phyloP scores from a whole-genome alignment of 2,113 vertebrate genomes.

The Silurus asotus region DNA sequence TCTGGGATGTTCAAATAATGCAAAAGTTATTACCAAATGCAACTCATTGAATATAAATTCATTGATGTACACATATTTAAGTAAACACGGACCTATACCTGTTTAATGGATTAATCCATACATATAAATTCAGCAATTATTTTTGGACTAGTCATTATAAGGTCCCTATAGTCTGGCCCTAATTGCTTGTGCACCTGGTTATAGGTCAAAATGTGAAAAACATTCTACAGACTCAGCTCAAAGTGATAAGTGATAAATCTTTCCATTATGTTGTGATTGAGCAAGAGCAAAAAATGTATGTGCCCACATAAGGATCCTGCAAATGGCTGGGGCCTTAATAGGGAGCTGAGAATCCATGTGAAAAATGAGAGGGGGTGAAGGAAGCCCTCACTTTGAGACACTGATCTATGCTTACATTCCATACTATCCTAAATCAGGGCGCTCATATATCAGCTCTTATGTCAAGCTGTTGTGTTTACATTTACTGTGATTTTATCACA shows the following conservation, averaged over 20 bases:
- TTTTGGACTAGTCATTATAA: not conserved
- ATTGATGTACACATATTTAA: not conserved
- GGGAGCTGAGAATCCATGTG: slow-evolving; percentile 33
- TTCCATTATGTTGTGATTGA: slow-evolving; percentile 8
- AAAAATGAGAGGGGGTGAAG: slow-evolving; percentile 27
- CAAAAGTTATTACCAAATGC: not conserved
- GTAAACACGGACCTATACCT: not conserved
- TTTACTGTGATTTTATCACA: slow-evolving; percentile 16
- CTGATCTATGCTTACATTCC: slow-evolving; percentile 45
- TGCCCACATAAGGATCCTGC: slow-evolving; percentile 17
- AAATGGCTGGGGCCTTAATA: slow-evolving; percentile 33
- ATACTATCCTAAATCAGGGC: not conserved
- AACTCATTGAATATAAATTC: not conserved
- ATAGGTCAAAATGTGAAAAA: not conserved
- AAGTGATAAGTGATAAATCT: not conserved
- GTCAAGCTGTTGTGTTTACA: slow-evolving; percentile 14
- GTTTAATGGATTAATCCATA: not conserved
- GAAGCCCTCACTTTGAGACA: slow-evolving; percentile 13
- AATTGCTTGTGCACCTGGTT: not conserved
- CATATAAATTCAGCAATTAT: not conserved
- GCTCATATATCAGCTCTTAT: slow-evolving; percentile 20
- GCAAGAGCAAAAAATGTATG: slow-evolving; percentile 25
- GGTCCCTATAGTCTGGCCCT: too few species aligned
- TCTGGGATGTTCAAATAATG: not conserved
- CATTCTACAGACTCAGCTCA: not conserved